Base-by-base conservation (phyloP, 2,113 vertebrate species). In the Melanerpes formicivorus region DNA sequence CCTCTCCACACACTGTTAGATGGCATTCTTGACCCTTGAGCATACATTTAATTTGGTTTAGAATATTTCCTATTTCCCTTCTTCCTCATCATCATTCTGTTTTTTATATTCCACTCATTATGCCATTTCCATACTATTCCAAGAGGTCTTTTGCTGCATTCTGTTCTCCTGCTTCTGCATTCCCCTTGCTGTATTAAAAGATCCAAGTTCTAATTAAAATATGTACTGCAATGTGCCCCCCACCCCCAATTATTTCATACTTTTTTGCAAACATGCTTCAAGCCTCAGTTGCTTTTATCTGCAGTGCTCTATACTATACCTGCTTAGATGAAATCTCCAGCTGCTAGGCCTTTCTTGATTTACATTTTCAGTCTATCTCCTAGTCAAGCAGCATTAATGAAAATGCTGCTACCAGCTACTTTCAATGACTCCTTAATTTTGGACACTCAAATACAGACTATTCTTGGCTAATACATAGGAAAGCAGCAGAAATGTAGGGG, bases 11-110 rank as follows among this genome's bases (percentile, higher is more conserved):
- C 91, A 93, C 90, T 95, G 88, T 82, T 93, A 44, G 74, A 56
- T 80, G 66, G 29, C 84, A 52, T 87, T 79, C 63, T 94, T 94
- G 84, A 95, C 87, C 93, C 78, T 92, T 83, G 80, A 37, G 65
- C 40, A 18, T 62, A 85, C 22, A n/a, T 78, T 93, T 86, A 88
- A 95, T 95, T 90, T 93, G 34, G 65, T 64, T 80, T 93, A 34
- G 60, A 93, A 62, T 93, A 76, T 85, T 93, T 95, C 37, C 62
- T 13, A 64, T 95, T 97, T 94, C 62, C 78, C 27, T 59, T 83
- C 48, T 91, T 40, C 65, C 87, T 93, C 84, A 25, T 83, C 54
- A 81, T 90, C 22, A 14, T 78, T 87, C 60, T 80, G 50, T 91
- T 87, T 83, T 85, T 77, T 50, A 25, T 90, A 72, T 84, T 88